A percentile compares a stretch with the other conserved stretches of the same genome.
Conservation (phyloP, 1,140 invertebrate species). For the Phortica variegata region DNA sequence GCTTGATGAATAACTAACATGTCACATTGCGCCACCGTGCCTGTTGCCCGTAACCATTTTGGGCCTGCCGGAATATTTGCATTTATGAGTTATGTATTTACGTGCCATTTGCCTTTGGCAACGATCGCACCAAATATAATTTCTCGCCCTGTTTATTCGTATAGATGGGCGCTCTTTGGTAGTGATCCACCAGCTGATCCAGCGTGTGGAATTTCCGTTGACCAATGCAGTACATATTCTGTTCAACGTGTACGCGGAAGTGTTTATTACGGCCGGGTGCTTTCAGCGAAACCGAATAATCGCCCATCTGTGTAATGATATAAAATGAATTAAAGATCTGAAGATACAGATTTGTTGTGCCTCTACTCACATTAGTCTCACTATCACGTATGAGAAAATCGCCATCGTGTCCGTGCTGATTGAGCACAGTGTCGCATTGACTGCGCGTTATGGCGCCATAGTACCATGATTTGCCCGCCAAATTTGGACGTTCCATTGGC, state of each 20-base stretch:
- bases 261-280: constrained; percentile 97
- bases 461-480: constrained; percentile 89
- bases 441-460: constrained; percentile 92
- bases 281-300: constrained; percentile 97
- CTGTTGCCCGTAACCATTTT: no score
- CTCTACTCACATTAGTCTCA: constrained; percentile 91
- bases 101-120: constrained; percentile 69
- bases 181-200: constrained; percentile 97
- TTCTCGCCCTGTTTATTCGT: constrained; percentile 95
- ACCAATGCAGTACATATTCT: constrained; percentile 92
- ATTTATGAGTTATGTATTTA: no score
- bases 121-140: constrained; percentile 83
- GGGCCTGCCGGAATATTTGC: no score
- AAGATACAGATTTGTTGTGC: background rate
- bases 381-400: constrained; percentile 98
- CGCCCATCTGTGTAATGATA: constrained; percentile 78
- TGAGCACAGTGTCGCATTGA: constrained; percentile 92
- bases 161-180: constrained; percentile 97
- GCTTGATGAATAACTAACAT: no score
- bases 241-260: constrained; percentile 96
- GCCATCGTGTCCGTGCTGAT: constrained; percentile 91
- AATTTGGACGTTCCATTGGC: constrained; percentile 66
- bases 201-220: constrained; percentile 95
- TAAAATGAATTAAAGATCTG: constrained; percentile 10
- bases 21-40: no score